phyloP scores from a whole-genome alignment of 2,888 invertebrate species.

The Helleia helle region DNA sequence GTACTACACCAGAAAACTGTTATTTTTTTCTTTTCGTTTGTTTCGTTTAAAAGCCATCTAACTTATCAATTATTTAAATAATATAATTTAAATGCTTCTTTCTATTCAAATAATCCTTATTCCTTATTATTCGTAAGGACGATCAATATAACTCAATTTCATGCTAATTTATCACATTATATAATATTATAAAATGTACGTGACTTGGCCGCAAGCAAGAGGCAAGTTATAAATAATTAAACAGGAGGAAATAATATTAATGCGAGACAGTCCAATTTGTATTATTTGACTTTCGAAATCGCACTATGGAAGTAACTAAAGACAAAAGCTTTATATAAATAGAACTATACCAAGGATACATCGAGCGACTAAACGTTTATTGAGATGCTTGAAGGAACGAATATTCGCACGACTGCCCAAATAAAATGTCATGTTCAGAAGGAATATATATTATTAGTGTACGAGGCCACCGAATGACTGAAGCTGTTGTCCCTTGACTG shows the following conservation, averaged over 20 bases:
- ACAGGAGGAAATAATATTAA: background rate
- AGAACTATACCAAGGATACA: background rate
- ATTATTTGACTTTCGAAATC: constrained; percentile 3
- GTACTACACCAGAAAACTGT: too few species aligned
- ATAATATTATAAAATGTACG: background rate
- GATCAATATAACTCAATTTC: too few species aligned
- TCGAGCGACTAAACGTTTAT: background rate
- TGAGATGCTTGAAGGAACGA: background rate
- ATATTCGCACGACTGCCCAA: background rate
- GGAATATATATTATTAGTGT: too few species aligned
- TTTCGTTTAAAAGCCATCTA: too few species aligned
- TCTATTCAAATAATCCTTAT: too few species aligned
- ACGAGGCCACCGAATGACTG: too few species aligned
- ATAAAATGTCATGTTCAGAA: too few species aligned
- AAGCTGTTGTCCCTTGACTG: background rate
- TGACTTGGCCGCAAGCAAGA: background rate
- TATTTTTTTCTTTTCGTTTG: too few species aligned
- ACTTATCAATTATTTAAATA: too few species aligned
- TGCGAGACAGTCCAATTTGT: background rate
- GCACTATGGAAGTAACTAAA: background rate
- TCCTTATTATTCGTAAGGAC: too few species aligned
- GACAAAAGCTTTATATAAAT: background rate
- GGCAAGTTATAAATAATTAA: background rate
- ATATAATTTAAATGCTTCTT: too few species aligned
- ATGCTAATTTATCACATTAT: too few species aligned